These are phyloP conservation scores for Pagetopsis macropterus DNA, from an alignment of 2,797 vertebrate species.

Conservation along the genomic window DNA sequence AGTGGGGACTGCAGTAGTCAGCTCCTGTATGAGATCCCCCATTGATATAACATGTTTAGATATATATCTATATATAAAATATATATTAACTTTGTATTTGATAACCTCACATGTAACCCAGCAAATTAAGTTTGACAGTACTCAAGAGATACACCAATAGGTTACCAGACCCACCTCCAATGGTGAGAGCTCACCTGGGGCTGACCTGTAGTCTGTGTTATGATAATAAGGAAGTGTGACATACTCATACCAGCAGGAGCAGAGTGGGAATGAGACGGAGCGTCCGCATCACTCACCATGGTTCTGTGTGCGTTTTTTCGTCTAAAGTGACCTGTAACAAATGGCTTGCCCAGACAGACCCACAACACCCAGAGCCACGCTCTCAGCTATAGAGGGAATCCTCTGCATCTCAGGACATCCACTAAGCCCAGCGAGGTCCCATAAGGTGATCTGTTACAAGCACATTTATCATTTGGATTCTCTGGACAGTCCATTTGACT, in stretches of 20 bases:
- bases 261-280: constrained; percentile 44
- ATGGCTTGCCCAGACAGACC: constrained; percentile 38
- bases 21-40: constrained; percentile 73
- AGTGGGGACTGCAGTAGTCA: constrained; percentile 74
- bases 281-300: constrained; percentile 57
- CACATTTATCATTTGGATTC: constrained; percentile 73
- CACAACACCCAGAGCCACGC: constrained; percentile 34
- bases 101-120: constrained; percentile 73
- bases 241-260: constrained; percentile 64
- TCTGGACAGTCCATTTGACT: constrained; percentile 57
- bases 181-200: constrained; percentile 67
- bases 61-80: constrained; percentile 8
- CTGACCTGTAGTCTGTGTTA: constrained; percentile 63
- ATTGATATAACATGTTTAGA: constrained; percentile 40
- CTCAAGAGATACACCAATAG: constrained; percentile 52
- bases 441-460: constrained; percentile 71
- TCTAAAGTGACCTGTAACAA: constrained; percentile 48
- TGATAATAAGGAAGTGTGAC: constrained; percentile 53
- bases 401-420: constrained; percentile 50
- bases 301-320: constrained; percentile 51
- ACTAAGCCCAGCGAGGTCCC: constrained; percentile 52
- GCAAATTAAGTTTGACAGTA: constrained; percentile 74
- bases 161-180: constrained; percentile 54
- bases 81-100: constrained; percentile 63
- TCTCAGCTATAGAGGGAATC: constrained; percentile 45